These are phyloP conservation scores for Bungarus multicinctus DNA, from an alignment of 2,113 vertebrate genomes.

Conservation along the genomic window DNA sequence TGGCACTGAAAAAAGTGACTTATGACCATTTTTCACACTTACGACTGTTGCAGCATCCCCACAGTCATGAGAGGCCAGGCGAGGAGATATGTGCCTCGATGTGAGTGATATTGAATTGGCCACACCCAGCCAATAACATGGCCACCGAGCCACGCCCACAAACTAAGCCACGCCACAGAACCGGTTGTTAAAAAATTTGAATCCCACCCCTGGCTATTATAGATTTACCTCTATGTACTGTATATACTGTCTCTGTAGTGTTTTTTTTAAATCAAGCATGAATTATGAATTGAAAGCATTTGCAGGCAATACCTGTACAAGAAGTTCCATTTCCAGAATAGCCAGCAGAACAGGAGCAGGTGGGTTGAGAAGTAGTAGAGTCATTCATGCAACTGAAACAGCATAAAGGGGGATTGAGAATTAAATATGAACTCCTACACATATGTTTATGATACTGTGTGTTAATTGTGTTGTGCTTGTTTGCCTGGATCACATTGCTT, in stretches of 20 bases:
- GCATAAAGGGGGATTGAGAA: conserved; percentile 21
- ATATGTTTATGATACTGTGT: not conserved
- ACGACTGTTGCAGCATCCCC: too few relatives aligned
- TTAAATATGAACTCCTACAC: not conserved
- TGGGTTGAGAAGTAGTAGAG: conserved; percentile 53
- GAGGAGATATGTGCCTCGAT: too few relatives aligned
- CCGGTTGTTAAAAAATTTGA: too few relatives aligned
- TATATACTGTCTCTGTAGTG: rapidly evolving
- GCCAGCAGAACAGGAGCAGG: conserved; percentile 85
- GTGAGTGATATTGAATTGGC: too few relatives aligned
- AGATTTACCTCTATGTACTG: not conserved
- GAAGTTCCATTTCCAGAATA: conserved; percentile 85
- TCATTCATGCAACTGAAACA: conserved; percentile 81
- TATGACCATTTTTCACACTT: too few relatives aligned
- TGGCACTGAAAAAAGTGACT: too few relatives aligned
- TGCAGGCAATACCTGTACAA: conserved; percentile 79
- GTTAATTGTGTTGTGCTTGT: not conserved
- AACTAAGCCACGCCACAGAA: too few relatives aligned
- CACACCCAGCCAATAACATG: too few relatives aligned
- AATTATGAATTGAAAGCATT: not conserved
- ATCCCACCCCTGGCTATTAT: too few relatives aligned
- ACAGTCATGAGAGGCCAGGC: too few relatives aligned
- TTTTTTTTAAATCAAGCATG: not conserved
- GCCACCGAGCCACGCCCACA: too few relatives aligned
- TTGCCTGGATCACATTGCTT: not conserved